Evolutionary conservation across 2,797 vertebrate genomes (phyloP).

Genomic region (Trematomus bernacchii): DNA sequence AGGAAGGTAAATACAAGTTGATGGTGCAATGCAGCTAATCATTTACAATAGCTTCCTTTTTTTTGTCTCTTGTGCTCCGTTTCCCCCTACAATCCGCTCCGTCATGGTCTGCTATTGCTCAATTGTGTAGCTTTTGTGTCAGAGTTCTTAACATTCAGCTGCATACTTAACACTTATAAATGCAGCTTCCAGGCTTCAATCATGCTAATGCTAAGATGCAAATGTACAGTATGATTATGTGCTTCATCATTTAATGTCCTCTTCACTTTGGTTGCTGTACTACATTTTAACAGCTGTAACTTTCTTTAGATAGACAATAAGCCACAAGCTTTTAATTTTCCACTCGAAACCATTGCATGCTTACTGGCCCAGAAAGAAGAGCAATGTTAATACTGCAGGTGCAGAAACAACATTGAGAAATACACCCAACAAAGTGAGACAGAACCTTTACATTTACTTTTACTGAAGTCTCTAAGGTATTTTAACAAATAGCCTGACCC

Average conservation of each 20-base stretch:
- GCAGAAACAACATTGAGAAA: background rate
- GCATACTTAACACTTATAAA: background rate
- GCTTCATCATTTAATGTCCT: background rate
- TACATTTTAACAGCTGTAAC: conserved; percentile 8
- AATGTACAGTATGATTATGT: background rate
- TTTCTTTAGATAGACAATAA: background rate
- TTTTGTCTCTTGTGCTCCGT: background rate
- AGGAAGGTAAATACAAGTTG: too few relatives aligned
- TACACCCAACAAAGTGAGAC: background rate
- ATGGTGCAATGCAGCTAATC: background rate
- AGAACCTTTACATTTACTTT: conserved; percentile 5
- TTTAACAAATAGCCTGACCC: conserved; percentile 8
- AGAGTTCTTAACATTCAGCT: background rate
- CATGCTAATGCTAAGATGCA: background rate
- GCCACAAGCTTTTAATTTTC: conserved; percentile 37
- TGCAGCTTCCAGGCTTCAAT: background rate
- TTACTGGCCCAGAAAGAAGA: conserved; percentile 30
- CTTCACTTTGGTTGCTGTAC: conserved; percentile 1
- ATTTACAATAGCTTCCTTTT: background rate
- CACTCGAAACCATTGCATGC: conserved; percentile 14
- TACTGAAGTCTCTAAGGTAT: background rate
- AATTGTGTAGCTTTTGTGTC: background rate
- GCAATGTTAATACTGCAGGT: conserved; percentile 24
- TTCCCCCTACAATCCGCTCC: background rate
- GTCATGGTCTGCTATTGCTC: background rate